Evolutionary conservation across 2,113 vertebrate genomes (phyloP).

Genomic region (Ceyx melanurus): DNA sequence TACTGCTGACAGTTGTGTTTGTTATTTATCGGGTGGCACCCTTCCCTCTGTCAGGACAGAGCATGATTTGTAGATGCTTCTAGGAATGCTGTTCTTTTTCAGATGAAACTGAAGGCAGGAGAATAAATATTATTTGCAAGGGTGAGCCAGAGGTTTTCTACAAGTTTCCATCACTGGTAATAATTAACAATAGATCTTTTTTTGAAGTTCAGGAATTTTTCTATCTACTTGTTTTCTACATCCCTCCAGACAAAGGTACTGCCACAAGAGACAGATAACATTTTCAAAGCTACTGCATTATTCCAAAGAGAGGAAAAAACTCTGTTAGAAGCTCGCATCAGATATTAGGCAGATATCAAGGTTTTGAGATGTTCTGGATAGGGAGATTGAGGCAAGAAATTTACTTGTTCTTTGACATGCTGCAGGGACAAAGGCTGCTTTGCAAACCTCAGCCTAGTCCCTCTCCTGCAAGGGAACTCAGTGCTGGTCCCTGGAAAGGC

Average conservation of each 20-base stretch:
- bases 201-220: not conserved
- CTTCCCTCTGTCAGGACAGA: not conserved
- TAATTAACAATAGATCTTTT: not conserved
- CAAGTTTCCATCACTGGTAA: not conserved
- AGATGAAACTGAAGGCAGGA: not conserved
- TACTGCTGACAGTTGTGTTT: not conserved
- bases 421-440: not conserved
- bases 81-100: not conserved
- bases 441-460: not conserved
- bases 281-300: not conserved
- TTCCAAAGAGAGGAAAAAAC: not conserved
- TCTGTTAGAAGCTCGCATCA: not conserved
- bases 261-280: not conserved
- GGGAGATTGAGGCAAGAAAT: not conserved
- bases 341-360: accelerated
- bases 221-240: not conserved
- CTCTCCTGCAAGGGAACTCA: not conserved
- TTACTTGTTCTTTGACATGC: not conserved
- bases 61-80: not conserved
- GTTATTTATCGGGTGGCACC: not conserved
- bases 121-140: not conserved
- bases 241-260: not conserved
- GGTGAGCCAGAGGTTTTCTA: not conserved
- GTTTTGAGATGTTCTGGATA: not conserved
- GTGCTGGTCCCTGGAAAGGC: not conserved